These are phyloP conservation scores for Anoplius nigerrimus DNA, from an alignment of 2,888 invertebrate genomes.

Conservation along the genomic window DNA sequence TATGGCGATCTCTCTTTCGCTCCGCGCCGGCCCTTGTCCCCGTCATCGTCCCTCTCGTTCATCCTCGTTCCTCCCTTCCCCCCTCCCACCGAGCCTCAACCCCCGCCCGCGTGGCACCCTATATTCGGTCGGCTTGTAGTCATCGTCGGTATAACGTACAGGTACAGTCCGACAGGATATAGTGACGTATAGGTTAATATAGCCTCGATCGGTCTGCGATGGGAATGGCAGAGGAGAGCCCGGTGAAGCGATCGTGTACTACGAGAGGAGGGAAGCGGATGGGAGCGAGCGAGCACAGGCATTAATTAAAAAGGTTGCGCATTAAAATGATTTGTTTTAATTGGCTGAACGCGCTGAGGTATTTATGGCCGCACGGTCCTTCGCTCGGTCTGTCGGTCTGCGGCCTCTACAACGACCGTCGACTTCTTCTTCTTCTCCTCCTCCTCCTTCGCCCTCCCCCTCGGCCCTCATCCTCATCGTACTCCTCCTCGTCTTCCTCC, in stretches of 20 bases:
- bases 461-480: constrained; percentile 29
- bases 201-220: constrained; percentile 55
- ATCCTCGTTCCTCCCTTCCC: no score
- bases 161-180: constrained; percentile 12
- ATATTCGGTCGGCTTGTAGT: constrained; percentile 11
- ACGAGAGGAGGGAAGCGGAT: constrained; percentile 59
- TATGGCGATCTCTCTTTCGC: constrained; percentile 38
- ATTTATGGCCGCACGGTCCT: constrained; percentile 72
- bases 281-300: constrained; percentile 70
- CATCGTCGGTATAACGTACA: constrained; percentile 16
- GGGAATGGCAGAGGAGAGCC: constrained; percentile 48
- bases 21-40: constrained; percentile 14
- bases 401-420: constrained; percentile 56
- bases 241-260: constrained; percentile 54
- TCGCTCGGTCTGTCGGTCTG: constrained; percentile 66
- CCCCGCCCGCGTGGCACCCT: constrained; percentile 4
- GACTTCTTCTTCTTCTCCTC: constrained; percentile 47
- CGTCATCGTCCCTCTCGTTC: no score
- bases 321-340: constrained; percentile 76
- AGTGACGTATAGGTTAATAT: constrained; percentile 56
- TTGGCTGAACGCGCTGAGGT: constrained; percentile 74
- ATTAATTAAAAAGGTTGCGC: constrained; percentile 76
- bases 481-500: constrained; percentile 8
- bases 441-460: constrained; percentile 21
- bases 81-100: no score